These are phyloP conservation scores for Corynorhinus townsendii DNA, from an alignment of 2,113 vertebrate genomes.

Conservation along the genomic window DNA sequence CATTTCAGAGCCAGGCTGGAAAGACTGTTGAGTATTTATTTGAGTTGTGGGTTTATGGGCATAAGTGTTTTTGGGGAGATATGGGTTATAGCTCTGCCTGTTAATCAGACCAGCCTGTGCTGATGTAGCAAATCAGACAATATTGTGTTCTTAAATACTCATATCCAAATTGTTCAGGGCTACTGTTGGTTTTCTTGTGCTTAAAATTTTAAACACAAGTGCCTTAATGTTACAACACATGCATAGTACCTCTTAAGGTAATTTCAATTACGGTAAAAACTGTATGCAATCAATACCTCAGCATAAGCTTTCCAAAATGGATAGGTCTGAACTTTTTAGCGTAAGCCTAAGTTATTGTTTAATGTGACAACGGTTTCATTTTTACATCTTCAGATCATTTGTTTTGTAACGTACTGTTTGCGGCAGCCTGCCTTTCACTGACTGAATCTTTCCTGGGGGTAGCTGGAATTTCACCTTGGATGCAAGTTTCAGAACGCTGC, in stretches of 20 bases:
- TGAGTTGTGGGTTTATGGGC: not conserved
- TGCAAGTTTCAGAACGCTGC: not conserved
- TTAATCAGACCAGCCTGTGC: not conserved
- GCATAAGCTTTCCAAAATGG: not conserved
- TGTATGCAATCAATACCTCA: slow-evolving; percentile 44
- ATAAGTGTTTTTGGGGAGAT: not conserved
- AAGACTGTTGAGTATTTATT: too few relatives aligned
- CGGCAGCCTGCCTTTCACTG: not conserved
- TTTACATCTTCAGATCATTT: not conserved
- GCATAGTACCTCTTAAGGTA: not conserved
- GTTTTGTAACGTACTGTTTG: not conserved
- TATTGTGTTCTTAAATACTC: not conserved
- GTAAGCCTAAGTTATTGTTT: not conserved
- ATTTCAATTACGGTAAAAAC: not conserved
- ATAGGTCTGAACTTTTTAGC: not conserved
- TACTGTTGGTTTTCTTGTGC: not conserved
- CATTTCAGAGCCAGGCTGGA: not conserved
- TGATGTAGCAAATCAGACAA: rapidly evolving
- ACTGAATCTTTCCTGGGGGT: not conserved
- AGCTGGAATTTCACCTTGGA: not conserved
- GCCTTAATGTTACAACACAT: slow-evolving; percentile 9
- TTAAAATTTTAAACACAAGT: not conserved
- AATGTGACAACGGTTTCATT: not conserved
- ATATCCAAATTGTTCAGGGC: not conserved
- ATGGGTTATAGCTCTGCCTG: not conserved